Conservation (phyloP, 2,888 invertebrate species). For the Dynastes hyllus region DNA sequence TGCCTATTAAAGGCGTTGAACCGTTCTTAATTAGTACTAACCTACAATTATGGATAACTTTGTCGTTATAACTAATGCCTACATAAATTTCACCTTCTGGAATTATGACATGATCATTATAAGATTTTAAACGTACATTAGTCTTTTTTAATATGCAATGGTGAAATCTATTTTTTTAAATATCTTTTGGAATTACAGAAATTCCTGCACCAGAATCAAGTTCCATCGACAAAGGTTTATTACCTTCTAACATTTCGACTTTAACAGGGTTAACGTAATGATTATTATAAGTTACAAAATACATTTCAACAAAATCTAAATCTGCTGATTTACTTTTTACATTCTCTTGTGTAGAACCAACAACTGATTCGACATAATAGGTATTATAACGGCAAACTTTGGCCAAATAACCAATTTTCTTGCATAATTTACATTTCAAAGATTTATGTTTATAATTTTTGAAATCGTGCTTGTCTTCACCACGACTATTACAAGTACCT, state of each 20-base stretch:
- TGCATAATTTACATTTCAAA: slow-evolving; percentile 5
- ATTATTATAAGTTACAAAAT: background rate
- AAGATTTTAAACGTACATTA: slow-evolving; percentile 5
- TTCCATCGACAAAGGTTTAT: background rate
- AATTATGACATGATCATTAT: background rate
- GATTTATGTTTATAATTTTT: slow-evolving; percentile 1
- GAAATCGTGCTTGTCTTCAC: slow-evolving; percentile 2
- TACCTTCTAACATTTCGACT: background rate
- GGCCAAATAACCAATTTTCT: background rate
- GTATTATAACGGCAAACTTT: slow-evolving; percentile 6
- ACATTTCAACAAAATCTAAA: background rate
- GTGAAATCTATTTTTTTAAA: background rate
- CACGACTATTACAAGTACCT: background rate
- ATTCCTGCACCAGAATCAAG: background rate
- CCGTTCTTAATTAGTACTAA: background rate
- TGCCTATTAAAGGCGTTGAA: background rate
- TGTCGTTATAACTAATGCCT: background rate
- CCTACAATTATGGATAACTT: background rate
- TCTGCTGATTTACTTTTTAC: background rate
- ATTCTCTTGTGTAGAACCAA: background rate
- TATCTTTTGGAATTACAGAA: background rate
- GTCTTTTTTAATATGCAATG: background rate
- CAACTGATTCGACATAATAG: background rate
- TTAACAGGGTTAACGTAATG: background rate
- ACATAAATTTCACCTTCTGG: background rate